Evolutionary conservation across 2,113 vertebrate genomes (phyloP).

Genomic region (Pleuronectes platessa): DNA sequence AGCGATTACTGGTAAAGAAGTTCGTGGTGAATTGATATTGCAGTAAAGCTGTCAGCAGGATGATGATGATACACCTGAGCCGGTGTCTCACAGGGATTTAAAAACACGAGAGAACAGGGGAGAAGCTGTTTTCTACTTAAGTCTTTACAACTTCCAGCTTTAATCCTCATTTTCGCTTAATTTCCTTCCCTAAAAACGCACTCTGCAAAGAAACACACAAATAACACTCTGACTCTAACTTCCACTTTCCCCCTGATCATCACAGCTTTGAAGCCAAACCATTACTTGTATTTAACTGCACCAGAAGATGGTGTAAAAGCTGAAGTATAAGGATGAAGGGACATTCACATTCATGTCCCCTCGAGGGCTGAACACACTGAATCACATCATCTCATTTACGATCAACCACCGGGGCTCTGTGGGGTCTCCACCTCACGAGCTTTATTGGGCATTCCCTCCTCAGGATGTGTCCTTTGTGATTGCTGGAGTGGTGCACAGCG

Average conservation of each 20-base stretch:
- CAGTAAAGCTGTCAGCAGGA: slow-evolving; percentile 48
- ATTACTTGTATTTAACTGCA: background rate
- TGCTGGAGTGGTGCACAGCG: slow-evolving; percentile 17
- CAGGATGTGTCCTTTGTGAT: slow-evolving; percentile 45
- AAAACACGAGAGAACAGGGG: slow-evolving; percentile 21
- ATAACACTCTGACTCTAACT: background rate
- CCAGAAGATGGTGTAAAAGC: background rate
- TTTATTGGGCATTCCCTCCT: slow-evolving; percentile 60
- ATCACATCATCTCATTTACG: slow-evolving; percentile 51
- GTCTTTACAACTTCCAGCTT: slow-evolving; percentile 6
- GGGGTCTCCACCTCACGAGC: slow-evolving; percentile 8
- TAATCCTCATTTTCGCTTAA: slow-evolving; percentile 5
- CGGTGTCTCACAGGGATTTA: slow-evolving; percentile 36
- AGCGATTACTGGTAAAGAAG: slow-evolving; percentile 28
- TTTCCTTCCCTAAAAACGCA: background rate
- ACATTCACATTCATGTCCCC: background rate
- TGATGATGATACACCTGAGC: slow-evolving; percentile 48
- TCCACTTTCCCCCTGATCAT: slow-evolving; percentile 2
- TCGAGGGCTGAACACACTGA: background rate
- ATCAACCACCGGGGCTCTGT: slow-evolving; percentile 13
- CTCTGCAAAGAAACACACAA: background rate
- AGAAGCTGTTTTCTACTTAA: slow-evolving; percentile 19
- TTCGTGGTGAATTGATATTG: slow-evolving; percentile 42
- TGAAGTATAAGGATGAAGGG: background rate
- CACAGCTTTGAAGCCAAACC: background rate